A percentile compares a stretch with the other conserved stretches of the same genome.
These are phyloP conservation scores for Pantherophis guttatus DNA, from an alignment of 2,113 vertebrate species.

Conservation along the genomic window DNA sequence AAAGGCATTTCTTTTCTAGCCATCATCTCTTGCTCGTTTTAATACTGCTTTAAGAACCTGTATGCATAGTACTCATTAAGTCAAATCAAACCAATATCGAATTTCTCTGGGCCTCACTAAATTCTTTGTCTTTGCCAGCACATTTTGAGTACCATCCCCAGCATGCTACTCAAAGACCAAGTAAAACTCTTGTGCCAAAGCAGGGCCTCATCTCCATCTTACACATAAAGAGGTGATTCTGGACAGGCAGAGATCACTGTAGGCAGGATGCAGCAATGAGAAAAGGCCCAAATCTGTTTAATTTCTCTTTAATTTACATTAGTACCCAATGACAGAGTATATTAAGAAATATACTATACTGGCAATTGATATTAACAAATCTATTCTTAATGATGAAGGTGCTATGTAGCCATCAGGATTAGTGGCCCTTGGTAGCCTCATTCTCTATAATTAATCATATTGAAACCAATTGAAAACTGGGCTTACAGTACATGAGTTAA, in stretches of 20 bases:
- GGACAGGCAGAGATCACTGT: background rate
- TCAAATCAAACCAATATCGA: background rate
- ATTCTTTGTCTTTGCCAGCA: background rate
- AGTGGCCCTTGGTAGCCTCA: background rate
- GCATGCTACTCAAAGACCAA: background rate
- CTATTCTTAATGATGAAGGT: background rate
- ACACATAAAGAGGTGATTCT: background rate
- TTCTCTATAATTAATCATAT: background rate
- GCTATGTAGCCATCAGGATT: background rate
- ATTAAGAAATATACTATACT: background rate
- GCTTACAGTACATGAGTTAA: background rate
- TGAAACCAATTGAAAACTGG: background rate
- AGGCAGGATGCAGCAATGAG: background rate
- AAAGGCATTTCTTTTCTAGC: too few relatives aligned
- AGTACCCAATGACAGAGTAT: background rate
- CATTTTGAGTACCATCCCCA: background rate
- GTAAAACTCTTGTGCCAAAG: background rate
- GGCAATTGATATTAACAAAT: background rate
- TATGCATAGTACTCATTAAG: background rate
- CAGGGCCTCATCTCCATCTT: background rate
- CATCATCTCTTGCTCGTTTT: too few relatives aligned
- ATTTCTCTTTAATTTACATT: background rate
- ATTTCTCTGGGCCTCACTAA: background rate
- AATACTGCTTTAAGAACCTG: background rate
- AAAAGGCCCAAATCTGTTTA: background rate